Conservation (phyloP, 2,113 vertebrate genomes). For the Brachypteracias leptosomus region DNA sequence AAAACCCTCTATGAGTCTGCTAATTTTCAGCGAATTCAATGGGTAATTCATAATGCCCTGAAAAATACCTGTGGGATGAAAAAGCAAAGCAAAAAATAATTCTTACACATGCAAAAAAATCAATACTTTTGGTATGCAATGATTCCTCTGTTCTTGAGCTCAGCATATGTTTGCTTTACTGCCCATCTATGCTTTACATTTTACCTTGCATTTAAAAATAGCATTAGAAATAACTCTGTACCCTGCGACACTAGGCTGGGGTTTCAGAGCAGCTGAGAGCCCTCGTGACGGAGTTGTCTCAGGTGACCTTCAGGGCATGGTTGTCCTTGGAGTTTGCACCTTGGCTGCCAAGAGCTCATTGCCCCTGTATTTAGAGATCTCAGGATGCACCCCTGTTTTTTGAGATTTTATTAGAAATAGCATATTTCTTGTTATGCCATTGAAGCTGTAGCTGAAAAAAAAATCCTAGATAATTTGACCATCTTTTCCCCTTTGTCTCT, state of each 20-base stretch:
- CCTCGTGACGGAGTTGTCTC: neutral
- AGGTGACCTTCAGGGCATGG: neutral
- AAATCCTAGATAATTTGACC: neutral
- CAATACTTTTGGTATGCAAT: neutral
- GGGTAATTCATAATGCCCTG: neutral
- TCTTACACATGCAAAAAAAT: neutral
- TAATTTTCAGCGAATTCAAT: neutral
- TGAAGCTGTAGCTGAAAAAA: neutral
- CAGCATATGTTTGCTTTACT: neutral
- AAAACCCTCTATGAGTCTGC: neutral
- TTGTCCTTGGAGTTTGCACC: neutral
- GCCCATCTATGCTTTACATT: neutral
- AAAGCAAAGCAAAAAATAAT: neutral
- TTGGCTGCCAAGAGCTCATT: rapidly evolving
- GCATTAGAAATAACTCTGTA: neutral
- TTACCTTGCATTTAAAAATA: neutral
- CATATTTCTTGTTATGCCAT: neutral
- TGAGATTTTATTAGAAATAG: neutral
- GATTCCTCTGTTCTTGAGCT: neutral
- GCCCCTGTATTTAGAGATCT: rapidly evolving
- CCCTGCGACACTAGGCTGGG: neutral
- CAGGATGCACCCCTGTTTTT: neutral
- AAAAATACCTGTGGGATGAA: neutral
- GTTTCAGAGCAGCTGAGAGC: neutral
- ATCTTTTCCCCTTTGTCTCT: neutral